These are phyloP conservation scores for Coendou prehensilis DNA, from an alignment of 2,797 vertebrate species.

Conservation along the genomic window DNA sequence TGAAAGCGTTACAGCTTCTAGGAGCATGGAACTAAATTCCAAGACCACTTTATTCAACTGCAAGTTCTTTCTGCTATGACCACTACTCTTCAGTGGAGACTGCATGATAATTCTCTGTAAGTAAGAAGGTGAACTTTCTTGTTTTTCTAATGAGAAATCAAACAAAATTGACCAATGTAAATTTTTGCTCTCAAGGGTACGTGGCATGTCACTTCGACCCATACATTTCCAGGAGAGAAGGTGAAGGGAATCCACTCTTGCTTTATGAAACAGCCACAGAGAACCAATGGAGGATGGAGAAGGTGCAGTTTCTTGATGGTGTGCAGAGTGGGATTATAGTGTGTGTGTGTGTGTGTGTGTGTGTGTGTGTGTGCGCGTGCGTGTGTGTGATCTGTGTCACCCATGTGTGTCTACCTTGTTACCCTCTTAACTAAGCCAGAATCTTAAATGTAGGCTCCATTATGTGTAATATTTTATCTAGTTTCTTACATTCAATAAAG, in stretches of 20 bases:
- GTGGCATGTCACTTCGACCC: neutral
- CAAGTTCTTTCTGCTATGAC: neutral
- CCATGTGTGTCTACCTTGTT: neutral
- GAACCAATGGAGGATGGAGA: neutral
- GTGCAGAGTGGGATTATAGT: neutral
- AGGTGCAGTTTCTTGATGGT: neutral
- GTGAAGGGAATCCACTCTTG: neutral
- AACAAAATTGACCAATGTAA: conserved; percentile 3
- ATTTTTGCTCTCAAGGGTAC: neutral
- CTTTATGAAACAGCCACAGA: neutral
- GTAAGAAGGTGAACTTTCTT: neutral
- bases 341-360: neutral
- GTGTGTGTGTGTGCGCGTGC: neutral
- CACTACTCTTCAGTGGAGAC: neutral
- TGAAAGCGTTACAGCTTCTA: neutral
- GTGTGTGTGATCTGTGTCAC: neutral
- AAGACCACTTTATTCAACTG: neutral
- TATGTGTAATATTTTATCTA: conserved; percentile 29
- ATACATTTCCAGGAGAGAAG: neutral
- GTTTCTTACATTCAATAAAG: neutral
- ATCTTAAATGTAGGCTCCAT: conserved; percentile 14
- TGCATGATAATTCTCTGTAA: neutral
- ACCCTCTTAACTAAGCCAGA: conserved; percentile 21
- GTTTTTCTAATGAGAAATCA: conserved; percentile 51
- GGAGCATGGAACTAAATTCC: neutral